Conservation (phyloP, 2,797 vertebrate species). For the Euphonia xanthogaster region DNA sequence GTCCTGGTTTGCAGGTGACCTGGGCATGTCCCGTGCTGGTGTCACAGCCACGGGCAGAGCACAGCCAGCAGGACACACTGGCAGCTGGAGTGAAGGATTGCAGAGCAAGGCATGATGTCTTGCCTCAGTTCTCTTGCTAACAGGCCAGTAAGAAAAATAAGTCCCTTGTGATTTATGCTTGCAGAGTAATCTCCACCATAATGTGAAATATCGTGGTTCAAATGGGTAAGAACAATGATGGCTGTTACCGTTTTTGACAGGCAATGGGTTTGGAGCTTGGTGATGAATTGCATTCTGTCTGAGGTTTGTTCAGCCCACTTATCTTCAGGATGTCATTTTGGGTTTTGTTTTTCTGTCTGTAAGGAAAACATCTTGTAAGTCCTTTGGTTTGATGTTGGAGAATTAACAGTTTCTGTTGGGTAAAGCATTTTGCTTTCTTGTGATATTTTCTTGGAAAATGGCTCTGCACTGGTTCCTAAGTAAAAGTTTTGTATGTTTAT, state of each 20-base stretch:
- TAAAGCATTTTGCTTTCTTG: neutral
- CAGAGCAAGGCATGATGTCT: neutral
- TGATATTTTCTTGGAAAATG: conserved; percentile 40
- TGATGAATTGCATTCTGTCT: conserved; percentile 43
- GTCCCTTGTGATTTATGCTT: conserved; percentile 42
- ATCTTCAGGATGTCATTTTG: conserved; percentile 55
- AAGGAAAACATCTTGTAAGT: conserved; percentile 22
- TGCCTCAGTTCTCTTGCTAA: neutral
- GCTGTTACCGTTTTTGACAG: conserved; percentile 29
- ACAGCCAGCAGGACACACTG: neutral
- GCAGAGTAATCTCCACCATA: conserved; percentile 11
- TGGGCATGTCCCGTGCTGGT: fast-evolving
- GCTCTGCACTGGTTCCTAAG: neutral
- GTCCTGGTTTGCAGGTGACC: neutral
- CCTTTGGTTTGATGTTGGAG: neutral
- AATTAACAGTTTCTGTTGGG: conserved; percentile 1
- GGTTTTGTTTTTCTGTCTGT: neutral
- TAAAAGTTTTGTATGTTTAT: conserved; percentile 37
- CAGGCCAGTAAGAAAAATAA: conserved; percentile 47
- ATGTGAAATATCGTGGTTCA: conserved; percentile 46
- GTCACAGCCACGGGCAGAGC: neutral
- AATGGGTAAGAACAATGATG: conserved; percentile 53
- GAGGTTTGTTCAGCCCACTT: conserved; percentile 25
- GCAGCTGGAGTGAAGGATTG: neutral
- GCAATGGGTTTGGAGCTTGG: conserved; percentile 29